phyloP scores from a whole-genome alignment of 2,113 vertebrate species.

The Pseudorasbora parva region DNA sequence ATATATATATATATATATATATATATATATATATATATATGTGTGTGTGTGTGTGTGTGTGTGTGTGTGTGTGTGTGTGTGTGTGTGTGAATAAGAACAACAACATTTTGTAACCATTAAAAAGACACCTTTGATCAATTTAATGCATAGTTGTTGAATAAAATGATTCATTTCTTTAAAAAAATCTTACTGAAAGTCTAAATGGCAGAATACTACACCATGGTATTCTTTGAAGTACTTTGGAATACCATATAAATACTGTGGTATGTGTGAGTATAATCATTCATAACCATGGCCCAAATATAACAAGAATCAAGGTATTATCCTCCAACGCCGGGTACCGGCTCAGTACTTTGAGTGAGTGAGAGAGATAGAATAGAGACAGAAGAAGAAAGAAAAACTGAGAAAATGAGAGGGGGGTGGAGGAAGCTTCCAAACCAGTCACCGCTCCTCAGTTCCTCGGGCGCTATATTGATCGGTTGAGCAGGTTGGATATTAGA shows the following conservation, averaged over 20 bases:
- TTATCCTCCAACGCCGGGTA: not conserved
- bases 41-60: no score
- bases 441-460: conserved; percentile 41
- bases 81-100: no score
- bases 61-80: no score
- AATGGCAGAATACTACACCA: not conserved
- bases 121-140: no score
- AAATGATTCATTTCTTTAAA: not conserved
- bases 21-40: no score
- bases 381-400: not conserved
- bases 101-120: no score
- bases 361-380: not conserved
- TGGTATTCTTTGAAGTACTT: not conserved
- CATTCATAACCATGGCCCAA: not conserved
- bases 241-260: not conserved
- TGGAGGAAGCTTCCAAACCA: conserved; percentile 30
- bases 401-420: not conserved
- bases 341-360: not conserved
- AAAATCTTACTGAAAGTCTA: no score
- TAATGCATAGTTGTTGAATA: not conserved
- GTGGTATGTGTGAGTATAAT: not conserved
- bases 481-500: conserved; percentile 50
- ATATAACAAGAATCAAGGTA: not conserved
- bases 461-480: conserved; percentile 51
- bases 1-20: no score